Percentiles rank a stretch among this genome's conserved stretches.
Evolutionary conservation across 2,113 vertebrate genomes (phyloP).

Genomic region (Galemys pyrenaicus): DNA sequence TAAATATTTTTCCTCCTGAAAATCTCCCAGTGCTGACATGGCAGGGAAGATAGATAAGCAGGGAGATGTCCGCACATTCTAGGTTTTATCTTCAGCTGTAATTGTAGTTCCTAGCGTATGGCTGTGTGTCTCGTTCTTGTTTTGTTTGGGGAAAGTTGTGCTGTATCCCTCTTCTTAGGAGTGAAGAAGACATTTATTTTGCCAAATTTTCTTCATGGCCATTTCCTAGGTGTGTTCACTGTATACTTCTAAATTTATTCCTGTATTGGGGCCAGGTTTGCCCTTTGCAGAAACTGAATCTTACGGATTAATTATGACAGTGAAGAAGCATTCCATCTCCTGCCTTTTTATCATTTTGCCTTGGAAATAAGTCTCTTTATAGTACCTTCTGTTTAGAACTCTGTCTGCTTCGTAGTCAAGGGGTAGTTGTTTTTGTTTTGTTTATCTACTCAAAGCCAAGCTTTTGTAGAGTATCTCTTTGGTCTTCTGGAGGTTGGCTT

Average conservation of each 20-base stretch:
- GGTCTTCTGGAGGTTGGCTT: neutral
- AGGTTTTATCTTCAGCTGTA: neutral
- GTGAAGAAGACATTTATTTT: neutral
- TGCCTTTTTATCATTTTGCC: neutral
- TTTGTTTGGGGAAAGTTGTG: neutral
- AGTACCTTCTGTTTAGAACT: slow-evolving; percentile 33
- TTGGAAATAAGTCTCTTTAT: neutral
- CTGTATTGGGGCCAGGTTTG: neutral
- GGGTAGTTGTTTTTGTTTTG: slow-evolving; percentile 31
- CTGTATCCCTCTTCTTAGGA: neutral
- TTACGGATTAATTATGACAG: neutral
- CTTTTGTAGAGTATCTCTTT: neutral
- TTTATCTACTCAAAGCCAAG: slow-evolving; percentile 3
- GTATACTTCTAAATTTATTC: neutral
- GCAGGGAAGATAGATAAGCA: neutral
- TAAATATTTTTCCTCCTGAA: neutral
- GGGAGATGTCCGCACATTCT: neutral
- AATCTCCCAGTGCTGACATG: slow-evolving; percentile 14
- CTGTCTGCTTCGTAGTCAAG: neutral
- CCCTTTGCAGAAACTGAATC: neutral
- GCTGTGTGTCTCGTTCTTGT: neutral
- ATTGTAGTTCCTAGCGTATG: neutral
- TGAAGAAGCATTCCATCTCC: neutral
- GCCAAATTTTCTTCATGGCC: neutral
- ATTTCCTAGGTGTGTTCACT: neutral